A percentile compares a stretch with the other conserved stretches of the same genome.
phyloP scores from a whole-genome alignment of 2,797 vertebrate genomes.

The Amazonetta brasiliensis region DNA sequence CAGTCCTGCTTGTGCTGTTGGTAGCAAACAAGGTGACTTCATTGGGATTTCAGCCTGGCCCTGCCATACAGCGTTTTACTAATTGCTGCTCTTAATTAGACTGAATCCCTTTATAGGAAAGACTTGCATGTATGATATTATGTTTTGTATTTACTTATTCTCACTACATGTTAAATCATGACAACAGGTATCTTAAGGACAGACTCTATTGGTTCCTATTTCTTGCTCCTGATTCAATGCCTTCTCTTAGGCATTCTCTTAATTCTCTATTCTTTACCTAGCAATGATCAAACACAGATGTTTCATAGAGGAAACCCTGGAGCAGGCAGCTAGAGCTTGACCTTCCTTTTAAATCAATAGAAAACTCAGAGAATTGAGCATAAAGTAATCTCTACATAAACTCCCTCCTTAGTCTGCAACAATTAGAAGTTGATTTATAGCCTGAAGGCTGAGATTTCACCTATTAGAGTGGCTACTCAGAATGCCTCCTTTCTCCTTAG shows the following conservation, averaged over 20 bases:
- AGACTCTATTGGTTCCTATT: not conserved
- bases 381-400: not conserved
- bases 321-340: slow-evolving; percentile 10
- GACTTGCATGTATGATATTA: not conserved
- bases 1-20: accelerated
- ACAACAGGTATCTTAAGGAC: not conserved
- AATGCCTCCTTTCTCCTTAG: not conserved
- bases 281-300: not conserved
- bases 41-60: not conserved
- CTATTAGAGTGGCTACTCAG: not conserved
- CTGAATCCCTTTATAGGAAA: not conserved
- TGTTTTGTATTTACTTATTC: slow-evolving; percentile 11
- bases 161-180: not conserved
- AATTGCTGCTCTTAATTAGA: not conserved
- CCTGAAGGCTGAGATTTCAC: not conserved
- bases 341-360: slow-evolving; percentile 13
- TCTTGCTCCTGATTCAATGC: not conserved
- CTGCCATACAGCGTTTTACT: not conserved
- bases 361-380: not conserved
- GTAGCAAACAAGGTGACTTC: accelerated
- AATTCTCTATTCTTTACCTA: slow-evolving; percentile 29
- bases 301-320: slow-evolving; percentile 9
- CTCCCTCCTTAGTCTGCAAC: not conserved
- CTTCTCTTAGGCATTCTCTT: not conserved
- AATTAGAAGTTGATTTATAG: not conserved